phyloP scores from a whole-genome alignment of 2,113 vertebrate species.

The Sturnira hondurensis region DNA sequence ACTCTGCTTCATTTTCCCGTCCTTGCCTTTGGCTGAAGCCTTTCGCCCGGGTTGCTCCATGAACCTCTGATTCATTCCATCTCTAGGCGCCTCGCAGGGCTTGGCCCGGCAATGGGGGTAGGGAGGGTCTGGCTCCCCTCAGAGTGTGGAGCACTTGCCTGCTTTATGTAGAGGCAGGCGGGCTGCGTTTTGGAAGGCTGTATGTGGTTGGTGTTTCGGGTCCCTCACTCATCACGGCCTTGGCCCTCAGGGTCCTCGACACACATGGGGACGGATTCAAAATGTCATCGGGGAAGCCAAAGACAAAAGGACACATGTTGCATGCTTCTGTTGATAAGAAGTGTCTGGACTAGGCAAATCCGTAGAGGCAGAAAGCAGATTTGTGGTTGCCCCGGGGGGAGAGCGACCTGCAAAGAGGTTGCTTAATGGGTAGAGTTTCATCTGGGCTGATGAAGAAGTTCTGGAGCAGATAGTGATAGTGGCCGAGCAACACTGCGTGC shows the following conservation, averaged over 20 bases:
- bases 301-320: neutral
- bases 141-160: neutral
- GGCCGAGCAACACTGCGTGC: rapidly evolving
- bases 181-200: neutral
- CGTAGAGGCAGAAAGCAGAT: neutral
- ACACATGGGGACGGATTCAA: neutral
- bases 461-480: neutral
- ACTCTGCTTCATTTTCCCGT: neutral
- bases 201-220: neutral
- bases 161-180: neutral
- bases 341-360: neutral
- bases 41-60: neutral
- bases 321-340: neutral
- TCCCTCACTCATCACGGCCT: neutral
- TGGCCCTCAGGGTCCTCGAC: neutral
- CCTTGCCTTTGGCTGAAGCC: neutral
- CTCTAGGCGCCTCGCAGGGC: neutral
- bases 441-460: neutral
- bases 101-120: neutral
- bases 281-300: neutral
- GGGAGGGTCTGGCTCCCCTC: neutral
- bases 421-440: neutral
- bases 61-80: neutral
- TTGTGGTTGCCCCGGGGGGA: neutral
- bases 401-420: neutral